These are phyloP conservation scores for Polylopha cassiicola DNA, from an alignment of 2,888 invertebrate species.

Conservation along the genomic window DNA sequence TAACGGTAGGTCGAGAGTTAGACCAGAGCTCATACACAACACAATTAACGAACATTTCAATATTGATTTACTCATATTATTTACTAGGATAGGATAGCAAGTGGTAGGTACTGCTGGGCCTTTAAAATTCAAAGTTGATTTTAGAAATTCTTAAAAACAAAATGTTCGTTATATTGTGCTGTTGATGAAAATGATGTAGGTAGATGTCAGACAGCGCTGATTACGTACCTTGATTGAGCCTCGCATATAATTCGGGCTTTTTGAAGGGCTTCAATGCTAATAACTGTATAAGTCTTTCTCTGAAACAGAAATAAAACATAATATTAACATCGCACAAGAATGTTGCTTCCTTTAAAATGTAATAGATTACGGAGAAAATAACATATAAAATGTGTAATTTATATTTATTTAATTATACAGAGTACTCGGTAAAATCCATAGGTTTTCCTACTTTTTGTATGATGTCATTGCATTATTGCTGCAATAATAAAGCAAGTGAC, in stretches of 20 bases:
- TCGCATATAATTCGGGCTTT: conserved; percentile 91
- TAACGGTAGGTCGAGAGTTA: conserved; percentile 44
- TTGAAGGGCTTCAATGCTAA: conserved; percentile 95
- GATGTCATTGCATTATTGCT: conserved; percentile 1
- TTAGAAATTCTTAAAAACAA: too few relatives aligned
- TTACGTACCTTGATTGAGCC: conserved; percentile 86
- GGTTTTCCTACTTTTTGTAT: conserved; percentile 10
- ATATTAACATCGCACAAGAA: neutral
- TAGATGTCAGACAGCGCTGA: neutral
- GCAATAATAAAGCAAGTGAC: neutral
- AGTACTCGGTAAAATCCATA: conserved; percentile 13
- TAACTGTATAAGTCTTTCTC: conserved; percentile 96
- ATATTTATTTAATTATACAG: neutral
- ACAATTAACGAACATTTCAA: conserved; percentile 10
- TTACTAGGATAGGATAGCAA: too few relatives aligned
- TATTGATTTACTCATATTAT: too few relatives aligned
- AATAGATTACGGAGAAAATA: too few relatives aligned
- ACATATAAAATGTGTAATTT: neutral
- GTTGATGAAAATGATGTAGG: conserved; percentile 3
- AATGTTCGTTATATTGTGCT: too few relatives aligned
- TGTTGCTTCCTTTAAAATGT: conserved; percentile 16
- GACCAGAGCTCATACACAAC: neutral
- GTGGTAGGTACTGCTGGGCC: too few relatives aligned
- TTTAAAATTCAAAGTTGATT: too few relatives aligned
- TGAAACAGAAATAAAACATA: conserved; percentile 67